Conservation (phyloP, 2,888 invertebrate genomes). For the Campoplex capitator region DNA sequence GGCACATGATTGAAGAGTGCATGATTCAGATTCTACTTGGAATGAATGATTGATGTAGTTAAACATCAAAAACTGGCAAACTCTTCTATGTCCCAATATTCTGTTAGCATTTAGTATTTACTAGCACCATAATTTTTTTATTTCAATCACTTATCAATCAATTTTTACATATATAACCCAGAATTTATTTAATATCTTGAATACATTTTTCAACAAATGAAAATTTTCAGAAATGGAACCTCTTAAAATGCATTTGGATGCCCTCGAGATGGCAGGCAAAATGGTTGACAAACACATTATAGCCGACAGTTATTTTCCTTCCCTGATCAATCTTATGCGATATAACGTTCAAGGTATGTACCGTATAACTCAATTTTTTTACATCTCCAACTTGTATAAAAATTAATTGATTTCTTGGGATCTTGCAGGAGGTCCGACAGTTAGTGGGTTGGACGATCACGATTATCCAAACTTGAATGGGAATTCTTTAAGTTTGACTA, state of each 20-base stretch:
- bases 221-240: conserved; percentile 80
- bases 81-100: neutral
- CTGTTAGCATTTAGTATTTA: neutral
- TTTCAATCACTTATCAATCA: neutral
- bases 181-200: neutral
- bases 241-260: conserved; percentile 86
- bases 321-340: conserved; percentile 87
- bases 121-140: neutral
- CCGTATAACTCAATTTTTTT: neutral
- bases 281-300: conserved; percentile 91
- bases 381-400: neutral
- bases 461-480: conserved; percentile 95
- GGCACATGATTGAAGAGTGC: too few species aligned
- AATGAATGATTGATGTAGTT: neutral
- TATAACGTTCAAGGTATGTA: conserved; percentile 84
- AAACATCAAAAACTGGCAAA: neutral
- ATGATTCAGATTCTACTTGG: too few species aligned
- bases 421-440: conserved; percentile 90
- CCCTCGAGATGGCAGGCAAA: conserved; percentile 91
- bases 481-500: conserved; percentile 88
- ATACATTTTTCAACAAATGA: neutral
- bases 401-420: neutral
- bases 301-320: conserved; percentile 90
- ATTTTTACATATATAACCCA: too few species aligned
- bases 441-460: conserved; percentile 95